Evolutionary conservation across 1,140 invertebrate genomes (phyloP), one percentile per base, ranked within the genome.

Genomic region (Bombus haemorrhoidalis): DNA sequence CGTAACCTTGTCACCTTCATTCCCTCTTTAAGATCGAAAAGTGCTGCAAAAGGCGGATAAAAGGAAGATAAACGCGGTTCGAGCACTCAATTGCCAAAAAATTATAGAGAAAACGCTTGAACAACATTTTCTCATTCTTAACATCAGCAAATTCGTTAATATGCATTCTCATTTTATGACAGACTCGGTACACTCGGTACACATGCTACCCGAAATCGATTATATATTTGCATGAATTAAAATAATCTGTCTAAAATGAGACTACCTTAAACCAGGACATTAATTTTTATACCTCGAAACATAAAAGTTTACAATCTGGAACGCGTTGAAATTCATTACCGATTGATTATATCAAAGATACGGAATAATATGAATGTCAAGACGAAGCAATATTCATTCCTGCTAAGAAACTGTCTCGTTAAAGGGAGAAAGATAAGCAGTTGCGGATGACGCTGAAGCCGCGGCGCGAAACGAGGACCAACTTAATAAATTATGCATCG

Each of bases 401-500:
- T 43, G 28, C 53, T 77, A 88, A 68, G 79, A 73, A 74, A 76
- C 37, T 53, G 39, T 59, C 75, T 39, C n/a, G 75, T 80, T 59
- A 73, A 9, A 22, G 64, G 41, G 8, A n/a, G 71, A 72, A 68
- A 64, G 41, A 59, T 28, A 32, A 68, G 9, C 34, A 37, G 32
- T 8, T 59, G 59, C 59, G 37, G 82, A 89, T 53, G 71, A n/a
- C 34, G 76, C 72, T 83, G 80, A 75, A 92, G 85, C 80, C 72
- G 72, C 76, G 81, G 80, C 75, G 87, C 72, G 79, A 90, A 86
- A 89, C 79, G 76, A 87, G 87, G 69, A 71, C 68, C 87, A 59
- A 66, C 74, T 81, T 91, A 92, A 92, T 93, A 92, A 93, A 93
- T 93, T 93, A 93, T 92, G 90, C 91, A 93, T 93, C 87, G 89